Conservation (phyloP, 1,140 invertebrate genomes). For the Drosophila trapezifrons region DNA sequence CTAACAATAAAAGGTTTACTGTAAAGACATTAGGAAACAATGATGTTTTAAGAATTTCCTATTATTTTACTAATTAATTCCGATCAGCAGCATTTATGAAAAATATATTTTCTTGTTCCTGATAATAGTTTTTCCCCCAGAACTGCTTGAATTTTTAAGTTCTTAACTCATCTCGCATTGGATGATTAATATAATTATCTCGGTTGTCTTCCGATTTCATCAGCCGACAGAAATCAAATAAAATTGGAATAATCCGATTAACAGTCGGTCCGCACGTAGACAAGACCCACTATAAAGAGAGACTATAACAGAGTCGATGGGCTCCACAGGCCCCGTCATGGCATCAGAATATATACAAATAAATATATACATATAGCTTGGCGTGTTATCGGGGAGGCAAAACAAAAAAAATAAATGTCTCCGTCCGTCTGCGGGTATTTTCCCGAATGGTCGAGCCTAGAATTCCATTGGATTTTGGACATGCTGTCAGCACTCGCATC, state of each 20-base stretch:
- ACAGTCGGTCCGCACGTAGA: constrained; percentile 21
- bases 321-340: constrained; percentile 17
- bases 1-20: no score
- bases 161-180: background rate
- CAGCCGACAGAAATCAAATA: constrained; percentile 4
- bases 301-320: constrained; percentile 9
- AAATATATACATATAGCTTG: background rate
- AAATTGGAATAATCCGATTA: constrained; percentile 18
- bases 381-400: constrained; percentile 12
- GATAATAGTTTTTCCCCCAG: background rate
- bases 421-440: constrained; percentile 21
- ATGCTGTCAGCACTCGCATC: constrained; percentile 4
- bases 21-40: background rate
- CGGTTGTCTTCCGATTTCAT: background rate
- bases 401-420: background rate
- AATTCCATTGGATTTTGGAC: constrained; percentile 27
- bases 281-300: constrained; percentile 3
- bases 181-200: background rate
- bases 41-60: background rate
- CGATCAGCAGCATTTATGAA: no score
- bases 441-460: constrained; percentile 27
- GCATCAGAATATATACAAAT: background rate
- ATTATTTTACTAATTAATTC: background rate
- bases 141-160: no score
- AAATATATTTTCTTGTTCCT: background rate